Conservation (phyloP, 2,888 invertebrate genomes). For the Linnaemya tessellans region DNA sequence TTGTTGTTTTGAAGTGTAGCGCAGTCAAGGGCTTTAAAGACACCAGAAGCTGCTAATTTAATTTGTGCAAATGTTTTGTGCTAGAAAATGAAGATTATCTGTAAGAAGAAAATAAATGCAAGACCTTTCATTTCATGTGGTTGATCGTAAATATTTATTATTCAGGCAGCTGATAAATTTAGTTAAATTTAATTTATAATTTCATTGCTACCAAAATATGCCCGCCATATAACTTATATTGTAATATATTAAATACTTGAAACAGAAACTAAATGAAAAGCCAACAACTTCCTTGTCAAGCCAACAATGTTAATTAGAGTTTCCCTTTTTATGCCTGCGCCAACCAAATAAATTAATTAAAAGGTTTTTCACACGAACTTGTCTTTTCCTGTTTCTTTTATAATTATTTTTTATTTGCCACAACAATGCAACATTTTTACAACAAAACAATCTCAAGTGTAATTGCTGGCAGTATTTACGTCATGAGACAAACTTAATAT, state of each 20-base stretch:
- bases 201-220: too few species aligned
- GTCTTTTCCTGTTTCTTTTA: neutral
- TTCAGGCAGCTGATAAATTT: too few species aligned
- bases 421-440: slow-evolving; percentile 28
- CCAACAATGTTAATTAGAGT: slow-evolving; percentile 12
- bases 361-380: slow-evolving; percentile 35
- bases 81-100: neutral
- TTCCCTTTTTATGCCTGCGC: neutral
- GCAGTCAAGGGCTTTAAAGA: neutral
- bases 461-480: slow-evolving; percentile 41
- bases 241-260: too few species aligned
- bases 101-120: neutral
- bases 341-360: slow-evolving; percentile 16
- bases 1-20: neutral
- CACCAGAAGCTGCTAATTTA: neutral
- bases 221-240: too few species aligned
- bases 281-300: slow-evolving; percentile 3
- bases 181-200: too few species aligned
- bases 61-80: neutral
- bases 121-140: neutral
- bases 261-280: too few species aligned
- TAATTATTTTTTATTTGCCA: neutral
- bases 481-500: slow-evolving; percentile 11
- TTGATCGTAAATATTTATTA: too few species aligned
- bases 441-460: slow-evolving; percentile 40